These are phyloP conservation scores for Asobara japonica DNA, from an alignment of 1,140 invertebrate species.

Conservation along the genomic window DNA sequence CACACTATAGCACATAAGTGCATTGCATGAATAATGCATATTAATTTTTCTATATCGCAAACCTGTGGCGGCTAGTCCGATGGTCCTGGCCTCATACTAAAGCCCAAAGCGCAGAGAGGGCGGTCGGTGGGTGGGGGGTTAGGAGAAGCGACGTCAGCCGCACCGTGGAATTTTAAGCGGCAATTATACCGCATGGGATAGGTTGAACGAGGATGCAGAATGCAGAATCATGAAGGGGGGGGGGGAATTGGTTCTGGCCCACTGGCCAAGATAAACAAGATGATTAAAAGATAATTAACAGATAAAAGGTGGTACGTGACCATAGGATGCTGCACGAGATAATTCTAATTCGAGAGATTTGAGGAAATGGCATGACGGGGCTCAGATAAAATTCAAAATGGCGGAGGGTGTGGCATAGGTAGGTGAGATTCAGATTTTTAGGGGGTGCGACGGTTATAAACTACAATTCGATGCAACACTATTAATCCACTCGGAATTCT, in stretches of 20 bases:
- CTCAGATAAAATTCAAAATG: not conserved
- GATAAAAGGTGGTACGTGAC: conserved; percentile 47
- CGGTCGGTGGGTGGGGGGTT: not conserved
- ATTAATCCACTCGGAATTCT: no score
- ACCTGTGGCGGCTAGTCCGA: conserved; percentile 17
- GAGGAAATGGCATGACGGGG: no score
- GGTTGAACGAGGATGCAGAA: not conserved
- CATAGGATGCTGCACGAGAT: conserved; percentile 29
- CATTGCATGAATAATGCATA: conserved; percentile 39
- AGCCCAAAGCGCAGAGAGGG: not conserved
- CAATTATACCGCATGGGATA: conserved; percentile 36
- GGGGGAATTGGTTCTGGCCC: conserved; percentile 10
- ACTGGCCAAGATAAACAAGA: conserved; percentile 52
- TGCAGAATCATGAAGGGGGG: not conserved
- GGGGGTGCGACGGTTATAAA: no score
- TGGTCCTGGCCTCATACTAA: not conserved
- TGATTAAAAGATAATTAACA: conserved; percentile 58
- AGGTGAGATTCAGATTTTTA: no score
- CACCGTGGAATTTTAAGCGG: conserved; percentile 41
- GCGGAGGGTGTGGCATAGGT: no score
- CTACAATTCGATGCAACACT: no score
- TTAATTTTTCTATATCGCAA: conserved; percentile 41
- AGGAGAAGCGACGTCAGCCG: conserved; percentile 31
- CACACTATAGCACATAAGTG: conserved; percentile 19
- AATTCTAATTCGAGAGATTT: conserved; percentile 36